phyloP scores from a whole-genome alignment of 2,888 invertebrate genomes.

The Strigamia maritima region DNA sequence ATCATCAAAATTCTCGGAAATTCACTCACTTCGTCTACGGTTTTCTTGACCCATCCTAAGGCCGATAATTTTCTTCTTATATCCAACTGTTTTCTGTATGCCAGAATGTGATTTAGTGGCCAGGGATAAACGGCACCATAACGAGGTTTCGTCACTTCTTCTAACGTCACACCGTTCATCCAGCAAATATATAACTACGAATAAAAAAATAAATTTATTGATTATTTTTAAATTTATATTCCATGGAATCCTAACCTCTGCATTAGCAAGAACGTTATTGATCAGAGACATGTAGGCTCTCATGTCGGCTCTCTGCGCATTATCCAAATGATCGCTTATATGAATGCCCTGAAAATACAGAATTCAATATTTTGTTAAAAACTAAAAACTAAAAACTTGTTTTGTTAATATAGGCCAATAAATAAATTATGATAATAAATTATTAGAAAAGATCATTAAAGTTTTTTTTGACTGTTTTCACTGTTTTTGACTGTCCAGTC shows the following conservation, averaged over 20 bases:
- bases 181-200: conserved; percentile 78
- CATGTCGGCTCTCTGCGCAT: conserved; percentile 82
- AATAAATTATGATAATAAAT: no score
- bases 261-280: conserved; percentile 81
- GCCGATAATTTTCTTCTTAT: conserved; percentile 70
- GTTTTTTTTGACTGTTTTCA: no score
- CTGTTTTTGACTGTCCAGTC: no score
- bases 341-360: conserved; percentile 64
- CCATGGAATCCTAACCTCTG: conserved; percentile 81
- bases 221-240: no score
- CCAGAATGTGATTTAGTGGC: conserved; percentile 22
- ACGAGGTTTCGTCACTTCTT: conserved; percentile 52
- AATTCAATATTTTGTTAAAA: background rate
- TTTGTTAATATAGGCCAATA: no score
- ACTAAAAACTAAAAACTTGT: no score
- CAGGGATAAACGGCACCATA: conserved; percentile 17
- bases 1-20: background rate
- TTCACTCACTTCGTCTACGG: conserved; percentile 65
- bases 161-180: conserved; percentile 74
- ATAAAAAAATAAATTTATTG: no score
- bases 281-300: conserved; percentile 88
- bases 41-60: conserved; percentile 77
- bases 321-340: conserved; percentile 67
- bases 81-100: conserved; percentile 62
- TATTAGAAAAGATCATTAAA: no score